Conservation (phyloP, 1,140 invertebrate genomes). For the Habropoda laboriosa region DNA sequence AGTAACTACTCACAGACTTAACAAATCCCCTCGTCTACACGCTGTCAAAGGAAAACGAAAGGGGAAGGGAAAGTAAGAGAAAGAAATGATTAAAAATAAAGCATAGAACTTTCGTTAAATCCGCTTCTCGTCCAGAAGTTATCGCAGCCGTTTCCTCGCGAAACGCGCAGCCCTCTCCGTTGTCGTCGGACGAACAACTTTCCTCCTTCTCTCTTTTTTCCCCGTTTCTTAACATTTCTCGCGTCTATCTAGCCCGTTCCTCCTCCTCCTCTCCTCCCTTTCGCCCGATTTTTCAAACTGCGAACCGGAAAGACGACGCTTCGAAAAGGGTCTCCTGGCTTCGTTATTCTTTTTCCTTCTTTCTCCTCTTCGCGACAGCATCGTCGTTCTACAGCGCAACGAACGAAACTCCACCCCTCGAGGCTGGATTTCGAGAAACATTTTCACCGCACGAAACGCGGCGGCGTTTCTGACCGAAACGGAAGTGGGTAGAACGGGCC, state of each 20-base stretch:
- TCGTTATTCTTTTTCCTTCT: too few relatives aligned
- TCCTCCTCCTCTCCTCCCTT: too few relatives aligned
- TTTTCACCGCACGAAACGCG: background rate
- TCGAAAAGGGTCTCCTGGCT: background rate
- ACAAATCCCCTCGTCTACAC: too few relatives aligned
- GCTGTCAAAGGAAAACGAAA: background rate
- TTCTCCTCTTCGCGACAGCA: background rate
- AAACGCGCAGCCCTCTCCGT: background rate
- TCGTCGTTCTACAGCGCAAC: background rate
- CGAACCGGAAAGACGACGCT: background rate
- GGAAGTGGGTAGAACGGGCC: background rate
- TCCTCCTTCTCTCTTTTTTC: too few relatives aligned
- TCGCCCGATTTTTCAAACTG: background rate
- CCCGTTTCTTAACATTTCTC: background rate
- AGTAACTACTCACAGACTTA: too few relatives aligned
- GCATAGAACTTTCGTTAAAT: conserved; percentile 8
- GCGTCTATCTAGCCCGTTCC: background rate
- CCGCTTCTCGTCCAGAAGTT: background rate
- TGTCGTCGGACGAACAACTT: background rate
- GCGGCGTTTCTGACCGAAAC: background rate
- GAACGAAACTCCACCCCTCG: background rate
- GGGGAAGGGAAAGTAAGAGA: background rate
- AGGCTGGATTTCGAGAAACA: background rate
- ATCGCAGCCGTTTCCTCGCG: background rate
- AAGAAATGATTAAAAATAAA: conserved; percentile 39